phyloP scores from a whole-genome alignment of 2,888 invertebrate species.

The Periphyllus acericola region DNA sequence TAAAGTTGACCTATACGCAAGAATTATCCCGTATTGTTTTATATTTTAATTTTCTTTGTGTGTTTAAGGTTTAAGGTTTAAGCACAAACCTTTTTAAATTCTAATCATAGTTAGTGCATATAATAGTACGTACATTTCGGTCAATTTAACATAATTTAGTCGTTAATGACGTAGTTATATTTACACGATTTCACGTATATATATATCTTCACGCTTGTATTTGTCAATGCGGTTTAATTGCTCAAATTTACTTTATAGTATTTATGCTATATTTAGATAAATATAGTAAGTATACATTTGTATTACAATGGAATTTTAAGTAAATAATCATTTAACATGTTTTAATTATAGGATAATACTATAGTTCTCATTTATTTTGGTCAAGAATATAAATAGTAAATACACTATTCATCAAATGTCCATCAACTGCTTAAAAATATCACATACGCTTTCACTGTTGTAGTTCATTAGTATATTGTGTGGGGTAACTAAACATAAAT shows the following conservation, averaged over 20 bases:
- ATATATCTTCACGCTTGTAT: background rate
- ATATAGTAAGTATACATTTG: background rate
- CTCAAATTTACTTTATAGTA: background rate
- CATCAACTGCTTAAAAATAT: background rate
- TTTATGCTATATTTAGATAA: background rate
- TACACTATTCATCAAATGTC: background rate
- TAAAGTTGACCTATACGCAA: background rate
- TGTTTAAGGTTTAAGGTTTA: background rate
- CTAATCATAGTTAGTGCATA: background rate
- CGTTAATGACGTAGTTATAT: background rate
- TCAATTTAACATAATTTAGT: conserved; percentile 9
- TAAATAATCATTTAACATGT: background rate
- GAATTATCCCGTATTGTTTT: background rate
- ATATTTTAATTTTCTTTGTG: background rate
- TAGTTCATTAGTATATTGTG: background rate
- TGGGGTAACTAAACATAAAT: background rate
- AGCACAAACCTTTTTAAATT: background rate
- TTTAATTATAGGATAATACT: background rate
- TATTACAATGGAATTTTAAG: background rate
- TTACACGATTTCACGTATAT: background rate
- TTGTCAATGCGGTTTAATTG: background rate
- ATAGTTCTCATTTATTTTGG: background rate
- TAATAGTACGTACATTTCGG: background rate
- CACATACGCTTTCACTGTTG: background rate
- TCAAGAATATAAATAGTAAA: background rate